Base-by-base conservation (phyloP, 2,888 invertebrate genomes). In the Drosophila pseudotakahashii region DNA sequence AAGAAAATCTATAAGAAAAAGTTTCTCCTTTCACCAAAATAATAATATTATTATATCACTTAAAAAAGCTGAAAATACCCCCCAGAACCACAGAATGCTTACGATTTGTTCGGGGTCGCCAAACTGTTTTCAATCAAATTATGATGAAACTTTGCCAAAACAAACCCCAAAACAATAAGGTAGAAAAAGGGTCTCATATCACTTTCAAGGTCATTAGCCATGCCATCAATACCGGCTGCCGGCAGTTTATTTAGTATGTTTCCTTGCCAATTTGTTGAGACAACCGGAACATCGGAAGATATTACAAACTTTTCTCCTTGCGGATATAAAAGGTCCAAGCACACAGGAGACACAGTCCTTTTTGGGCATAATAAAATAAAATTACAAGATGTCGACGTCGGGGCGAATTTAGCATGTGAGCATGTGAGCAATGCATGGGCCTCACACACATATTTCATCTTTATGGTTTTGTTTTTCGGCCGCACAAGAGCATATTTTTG, bases 311-410 rank as follows among this genome's bases (percentile, higher is more conserved):
- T 76, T 79, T 57, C 51, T 73, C 57, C 69, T 69, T 63, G 66
- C 59, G 54, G 48, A 54, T 68, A 60, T 63, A 66, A 78, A 72
- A 70, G 62, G 59, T 70, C 48, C 61, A 54, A 51, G 19, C 19
- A 60, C 45, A 39, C 47, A 55, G 55, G 42, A 59, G 52, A 67
- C 59, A 16, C 9, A 14, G 41, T 64, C 72, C 59, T 55, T 66
- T 59, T 54, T 45, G 54, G 62, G 44, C 39, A 45, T 81, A 76
- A 84, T 84, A 81, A 76, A 81, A 81, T 73, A 63, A 76, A 76
- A 81, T 78, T 78, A 71, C 78, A 64, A 76, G 68, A 76, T 72
- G 81, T 79, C 57, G 77, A 70, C 77, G 53, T 16, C 57, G 36
- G 61, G 34, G 32, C 39, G 51, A 75, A 55, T 63, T 63, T 63